These are phyloP conservation scores for Drosophila sordidapex DNA, from an alignment of 2,888 invertebrate species.

Conservation along the genomic window DNA sequence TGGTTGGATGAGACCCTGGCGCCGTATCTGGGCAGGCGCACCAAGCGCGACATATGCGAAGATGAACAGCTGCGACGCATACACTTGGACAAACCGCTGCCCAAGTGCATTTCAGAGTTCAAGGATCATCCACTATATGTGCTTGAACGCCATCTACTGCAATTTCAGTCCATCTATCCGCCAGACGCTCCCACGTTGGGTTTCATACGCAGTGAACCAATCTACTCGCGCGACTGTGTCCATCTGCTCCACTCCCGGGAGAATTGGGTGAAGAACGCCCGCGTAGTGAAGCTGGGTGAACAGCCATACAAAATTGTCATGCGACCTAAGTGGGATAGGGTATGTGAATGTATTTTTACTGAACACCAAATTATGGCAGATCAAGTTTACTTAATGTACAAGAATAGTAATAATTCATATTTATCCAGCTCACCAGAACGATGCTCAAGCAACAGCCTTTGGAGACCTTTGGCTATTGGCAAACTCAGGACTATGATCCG, in stretches of 20 bases:
- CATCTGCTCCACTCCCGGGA: conserved; percentile 94
- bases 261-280: conserved; percentile 96
- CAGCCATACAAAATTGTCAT: conserved; percentile 97
- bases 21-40: conserved; percentile 85
- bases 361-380: background rate
- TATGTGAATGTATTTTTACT: conserved; percentile 80
- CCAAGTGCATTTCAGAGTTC: conserved; percentile 93
- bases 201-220: conserved; percentile 92
- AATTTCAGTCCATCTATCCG: conserved; percentile 98
- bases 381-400: no score
- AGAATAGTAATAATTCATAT: no score
- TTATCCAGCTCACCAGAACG: conserved; percentile 86
- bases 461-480: conserved; percentile 98
- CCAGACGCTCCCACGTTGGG: conserved; percentile 93
- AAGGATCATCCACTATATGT: conserved; percentile 98
- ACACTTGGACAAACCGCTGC: conserved; percentile 94
- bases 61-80: conserved; percentile 90
- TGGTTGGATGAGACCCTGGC: conserved; percentile 92
- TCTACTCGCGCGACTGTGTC: conserved; percentile 95
- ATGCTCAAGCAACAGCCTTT: conserved; percentile 90
- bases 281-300: conserved; percentile 93
- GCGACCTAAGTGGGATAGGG: conserved; percentile 94
- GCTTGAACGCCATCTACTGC: conserved; percentile 94
- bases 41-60: conserved; percentile 89
- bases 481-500: conserved; percentile 95